phyloP scores from a whole-genome alignment of 2,888 invertebrate genomes.

The Amaurobius ferox region DNA sequence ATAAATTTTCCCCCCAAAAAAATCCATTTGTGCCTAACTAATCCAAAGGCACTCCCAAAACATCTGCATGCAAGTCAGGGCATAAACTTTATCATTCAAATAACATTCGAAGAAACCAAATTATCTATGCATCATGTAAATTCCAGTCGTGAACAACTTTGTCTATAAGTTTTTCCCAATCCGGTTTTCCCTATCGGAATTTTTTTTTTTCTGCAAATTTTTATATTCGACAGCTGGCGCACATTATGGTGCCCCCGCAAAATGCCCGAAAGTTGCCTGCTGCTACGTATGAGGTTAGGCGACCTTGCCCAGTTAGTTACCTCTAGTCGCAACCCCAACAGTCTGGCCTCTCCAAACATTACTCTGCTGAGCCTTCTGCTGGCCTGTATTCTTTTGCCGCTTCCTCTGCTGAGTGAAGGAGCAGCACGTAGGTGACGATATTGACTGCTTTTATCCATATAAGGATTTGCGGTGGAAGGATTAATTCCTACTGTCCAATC shows the following conservation, averaged over 20 bases:
- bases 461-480: neutral
- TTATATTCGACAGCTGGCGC: slow-evolving; percentile 30
- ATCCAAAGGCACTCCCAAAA: no score
- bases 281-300: slow-evolving; percentile 45
- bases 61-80: no score
- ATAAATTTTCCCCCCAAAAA: no score
- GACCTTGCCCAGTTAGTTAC: slow-evolving; percentile 32
- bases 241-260: slow-evolving; percentile 40
- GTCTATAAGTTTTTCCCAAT: neutral
- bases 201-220: slow-evolving; percentile 5
- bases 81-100: no score
- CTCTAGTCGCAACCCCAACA: slow-evolving; percentile 4
- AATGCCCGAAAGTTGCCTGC: neutral
- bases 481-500: neutral
- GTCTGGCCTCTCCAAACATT: slow-evolving; percentile 47
- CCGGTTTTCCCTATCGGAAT: neutral
- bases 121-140: no score
- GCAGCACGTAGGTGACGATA: slow-evolving; percentile 35
- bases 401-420: slow-evolving; percentile 8
- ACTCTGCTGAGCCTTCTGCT: slow-evolving; percentile 15
- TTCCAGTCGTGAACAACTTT: no score
- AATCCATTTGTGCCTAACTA: no score
- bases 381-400: slow-evolving; percentile 38
- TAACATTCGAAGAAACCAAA: no score
- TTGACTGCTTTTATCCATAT: slow-evolving; percentile 4